phyloP scores from a whole-genome alignment of 2,113 vertebrate species.

The Pipra filicauda region DNA sequence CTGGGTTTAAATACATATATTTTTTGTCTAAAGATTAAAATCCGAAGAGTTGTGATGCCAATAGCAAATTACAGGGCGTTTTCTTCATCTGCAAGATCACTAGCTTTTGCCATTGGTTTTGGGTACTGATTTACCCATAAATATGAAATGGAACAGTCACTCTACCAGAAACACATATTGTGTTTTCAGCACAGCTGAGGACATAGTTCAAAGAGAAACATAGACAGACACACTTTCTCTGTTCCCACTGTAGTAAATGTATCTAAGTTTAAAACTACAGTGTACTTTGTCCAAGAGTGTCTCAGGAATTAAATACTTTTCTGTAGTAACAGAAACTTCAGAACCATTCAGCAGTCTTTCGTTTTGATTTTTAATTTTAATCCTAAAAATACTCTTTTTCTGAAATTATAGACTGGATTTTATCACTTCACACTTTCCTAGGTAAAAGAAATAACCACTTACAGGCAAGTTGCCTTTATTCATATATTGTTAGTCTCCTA shows the following conservation, averaged over 20 bases:
- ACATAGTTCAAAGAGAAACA: conserved; percentile 1
- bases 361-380: neutral
- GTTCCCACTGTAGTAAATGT: neutral
- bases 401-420: neutral
- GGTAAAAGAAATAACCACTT: neutral
- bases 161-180: conserved; percentile 60
- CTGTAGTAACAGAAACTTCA: neutral
- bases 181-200: conserved; percentile 47
- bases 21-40: conserved; percentile 74
- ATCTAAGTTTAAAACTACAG: conserved; percentile 37
- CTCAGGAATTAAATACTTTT: conserved; percentile 30
- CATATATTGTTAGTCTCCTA: neutral
- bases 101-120: conserved; percentile 74
- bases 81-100: conserved; percentile 74
- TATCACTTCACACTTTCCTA: neutral
- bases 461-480: neutral
- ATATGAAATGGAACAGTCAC: conserved; percentile 41
- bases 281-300: neutral
- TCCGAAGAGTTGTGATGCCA: conserved; percentile 68
- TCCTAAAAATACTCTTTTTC: neutral
- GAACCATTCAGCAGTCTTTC: neutral
- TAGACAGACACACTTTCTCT: neutral
- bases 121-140: conserved; percentile 72
- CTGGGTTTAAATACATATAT: conserved; percentile 67
- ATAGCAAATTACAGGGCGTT: conserved; percentile 78